Conservation (phyloP, 2,113 vertebrate species). For the Tyto alba region DNA sequence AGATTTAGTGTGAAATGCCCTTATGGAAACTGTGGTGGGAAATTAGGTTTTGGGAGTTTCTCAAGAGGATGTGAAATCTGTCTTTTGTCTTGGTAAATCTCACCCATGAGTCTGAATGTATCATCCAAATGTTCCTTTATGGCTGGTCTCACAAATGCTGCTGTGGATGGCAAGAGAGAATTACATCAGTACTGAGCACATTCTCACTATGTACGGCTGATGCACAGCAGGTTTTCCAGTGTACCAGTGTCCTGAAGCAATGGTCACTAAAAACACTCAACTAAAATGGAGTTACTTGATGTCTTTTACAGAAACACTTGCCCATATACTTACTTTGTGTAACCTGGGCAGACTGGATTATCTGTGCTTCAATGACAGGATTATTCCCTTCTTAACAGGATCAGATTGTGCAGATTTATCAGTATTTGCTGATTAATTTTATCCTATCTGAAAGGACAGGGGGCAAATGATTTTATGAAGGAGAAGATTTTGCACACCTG, state of each 20-base stretch:
- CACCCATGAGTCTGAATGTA: neutral
- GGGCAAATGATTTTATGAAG: neutral
- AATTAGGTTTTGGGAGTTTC: neutral
- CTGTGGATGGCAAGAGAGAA: neutral
- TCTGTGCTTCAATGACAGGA: neutral
- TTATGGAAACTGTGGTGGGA: neutral
- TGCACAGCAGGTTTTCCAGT: neutral
- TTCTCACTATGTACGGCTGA: fast-evolving
- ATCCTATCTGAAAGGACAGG: neutral
- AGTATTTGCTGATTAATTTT: neutral
- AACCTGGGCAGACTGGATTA: neutral
- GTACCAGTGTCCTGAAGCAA: neutral
- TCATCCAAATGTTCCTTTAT: neutral
- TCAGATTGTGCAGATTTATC: neutral
- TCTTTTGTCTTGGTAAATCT: neutral
- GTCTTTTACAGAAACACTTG: neutral
- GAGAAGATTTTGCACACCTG: neutral
- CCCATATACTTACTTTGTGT: fast-evolving
- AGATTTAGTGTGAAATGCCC: neutral
- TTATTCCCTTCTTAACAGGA: neutral
- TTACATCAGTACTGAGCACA: neutral
- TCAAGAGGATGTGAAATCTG: neutral
- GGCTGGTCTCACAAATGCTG: neutral
- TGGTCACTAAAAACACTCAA: neutral
- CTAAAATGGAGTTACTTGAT: neutral